Base-by-base conservation (phyloP, 2,888 invertebrate genomes). In the Amblyteles armatorius region DNA sequence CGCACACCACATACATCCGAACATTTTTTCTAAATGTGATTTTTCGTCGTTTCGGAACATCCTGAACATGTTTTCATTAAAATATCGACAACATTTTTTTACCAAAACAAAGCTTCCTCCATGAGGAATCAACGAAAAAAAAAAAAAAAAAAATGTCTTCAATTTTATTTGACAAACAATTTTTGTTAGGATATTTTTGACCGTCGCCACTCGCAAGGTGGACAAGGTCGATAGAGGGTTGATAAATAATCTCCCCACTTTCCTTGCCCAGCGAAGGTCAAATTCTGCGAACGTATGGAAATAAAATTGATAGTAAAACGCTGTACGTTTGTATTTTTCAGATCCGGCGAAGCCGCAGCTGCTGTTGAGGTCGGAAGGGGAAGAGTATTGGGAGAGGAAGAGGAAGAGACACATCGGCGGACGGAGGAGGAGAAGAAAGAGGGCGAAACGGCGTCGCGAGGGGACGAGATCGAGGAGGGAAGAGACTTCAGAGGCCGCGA, bases 401-500 rank as follows among this genome's bases (percentile, higher is more conserved):
- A 68, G 57, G 65, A 16, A 19, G 26, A 77, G 40, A 67, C 60
- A 67, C 33, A 3, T 26, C 40, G 19, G 65, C 9, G 22, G 11
- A 44, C 60, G 29, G 9, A 44, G 16, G 29, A 57, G 63, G 33
- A 36, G 40, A 63, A 63, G 52, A 44, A 73, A 60, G 36, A 84
- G 63, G 63, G 50, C 52, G 50, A 77, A 55, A 71, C 36, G 22
- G 44, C 48, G 50, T 72, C 65, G 48, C 71, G 83, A 80, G 85
- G 83, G 77, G 82, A 65, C 67, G 29, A 26, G 33, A 16, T 29
- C 33, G 65, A 9, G 57, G 72, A 76, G 57, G 29, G 73, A 80
- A 65, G 76, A 84, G 76, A 86, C 81, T 81, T 79, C 63, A 33
- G 81, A 86, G 84, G 85, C 77, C 83, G 55, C 77, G 72, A 83